Base-by-base conservation (phyloP, 2,113 vertebrate genomes). In the Pelecanoides urinatrix region DNA sequence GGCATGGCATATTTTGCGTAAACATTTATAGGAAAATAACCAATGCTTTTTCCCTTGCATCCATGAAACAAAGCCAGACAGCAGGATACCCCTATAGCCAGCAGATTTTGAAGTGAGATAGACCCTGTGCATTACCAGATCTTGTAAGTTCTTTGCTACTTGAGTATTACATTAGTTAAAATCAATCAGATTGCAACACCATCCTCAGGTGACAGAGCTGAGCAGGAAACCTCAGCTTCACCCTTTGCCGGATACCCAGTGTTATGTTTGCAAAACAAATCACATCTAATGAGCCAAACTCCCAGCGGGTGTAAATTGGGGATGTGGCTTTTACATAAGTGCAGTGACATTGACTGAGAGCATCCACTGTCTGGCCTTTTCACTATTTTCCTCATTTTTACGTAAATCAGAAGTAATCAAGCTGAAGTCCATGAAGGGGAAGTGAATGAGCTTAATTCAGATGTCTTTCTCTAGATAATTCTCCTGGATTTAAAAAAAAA, bases 211-310 rank as follows among this genome's bases (percentile, higher is more conserved):
- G 79, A 70, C 42, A 26, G 70, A 50, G 42, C 45, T 0, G 49
- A 70, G 56, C 65, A 34, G 59, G 32, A 79, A 55, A 71, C 55
- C 77, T 70, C 13, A 3, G 65, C 52, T n/a, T 66, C 65, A 32
- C 22, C 9, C 45, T 45, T 30, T 0, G 0, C 71, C 2, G 5
- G 10, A 12, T 29, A 30, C 22, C 47, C 36, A 15, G 15, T 11
- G n/a, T 7, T 30, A 23, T 52, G 59, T 74, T 70, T 65, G 59
- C 73, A 65, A 63, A 87, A 22, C 13, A 80, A 22, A 52, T 40
- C 16, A 4, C 10, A 7, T 29, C 19, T 9, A 4, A 30, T 8
- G 73, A 77, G 63, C 63, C 59, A 49, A 52, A 18, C 23, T 36
- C 45, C 30, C 66, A 36, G 58, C 2, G 21, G 83, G 67, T 50